phyloP scores from a whole-genome alignment of 2,888 invertebrate species.

The Yponomeuta plumbellus region DNA sequence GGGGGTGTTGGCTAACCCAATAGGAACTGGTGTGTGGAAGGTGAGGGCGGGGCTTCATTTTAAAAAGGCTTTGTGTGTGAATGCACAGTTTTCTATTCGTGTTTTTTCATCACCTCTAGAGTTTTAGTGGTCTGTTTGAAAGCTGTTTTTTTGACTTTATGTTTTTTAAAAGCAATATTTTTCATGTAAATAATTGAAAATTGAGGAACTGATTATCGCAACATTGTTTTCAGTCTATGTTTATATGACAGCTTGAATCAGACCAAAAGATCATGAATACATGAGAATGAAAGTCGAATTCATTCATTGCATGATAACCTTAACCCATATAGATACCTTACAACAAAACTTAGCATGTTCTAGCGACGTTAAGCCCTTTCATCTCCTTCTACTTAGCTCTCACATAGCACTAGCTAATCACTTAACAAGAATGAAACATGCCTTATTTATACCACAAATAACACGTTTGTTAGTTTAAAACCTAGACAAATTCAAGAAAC shows the following conservation, averaged over 20 bases:
- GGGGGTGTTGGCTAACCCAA: slow-evolving; percentile 64
- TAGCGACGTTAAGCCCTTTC: slow-evolving; percentile 47
- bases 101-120: slow-evolving; percentile 8
- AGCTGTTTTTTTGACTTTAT: background rate
- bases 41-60: slow-evolving; percentile 70
- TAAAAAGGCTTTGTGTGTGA: slow-evolving; percentile 43
- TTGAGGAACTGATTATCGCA: too few species aligned
- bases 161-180: too few species aligned
- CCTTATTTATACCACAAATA: slow-evolving; percentile 25
- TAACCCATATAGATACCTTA: background rate
- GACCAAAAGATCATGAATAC: background rate
- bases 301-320: slow-evolving; percentile 50
- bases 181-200: too few species aligned
- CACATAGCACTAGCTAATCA: slow-evolving; percentile 14
- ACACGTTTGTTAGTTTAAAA: slow-evolving; percentile 2
- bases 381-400: slow-evolving; percentile 45
- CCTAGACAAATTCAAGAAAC: slow-evolving; percentile 17
- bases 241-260: background rate
- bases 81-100: slow-evolving; percentile 19
- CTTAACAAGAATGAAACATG: slow-evolving; percentile 25
- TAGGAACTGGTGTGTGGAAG: slow-evolving; percentile 62
- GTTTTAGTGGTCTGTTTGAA: background rate
- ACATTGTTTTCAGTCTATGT: background rate
- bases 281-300: slow-evolving; percentile 2
- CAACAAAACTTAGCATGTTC: slow-evolving; percentile 12